Evolutionary conservation across 92 coral and sea anemone genomes (phyloP).

Genomic region (Epizoanthus stellaris): DNA sequence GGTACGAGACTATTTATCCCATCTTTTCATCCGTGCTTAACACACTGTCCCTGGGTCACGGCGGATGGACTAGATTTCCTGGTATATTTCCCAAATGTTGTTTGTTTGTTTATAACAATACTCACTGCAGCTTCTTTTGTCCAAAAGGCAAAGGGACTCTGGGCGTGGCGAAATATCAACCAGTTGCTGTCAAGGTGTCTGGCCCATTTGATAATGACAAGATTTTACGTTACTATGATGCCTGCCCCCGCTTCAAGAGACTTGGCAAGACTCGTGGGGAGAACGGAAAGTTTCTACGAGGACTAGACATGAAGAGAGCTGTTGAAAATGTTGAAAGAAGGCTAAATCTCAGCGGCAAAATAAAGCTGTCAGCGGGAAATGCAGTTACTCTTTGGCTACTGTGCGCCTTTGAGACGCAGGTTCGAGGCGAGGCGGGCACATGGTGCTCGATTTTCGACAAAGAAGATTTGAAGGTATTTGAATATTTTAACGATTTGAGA

Average conservation of each 20-base stretch:
- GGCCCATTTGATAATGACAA: slow-evolving; percentile 77
- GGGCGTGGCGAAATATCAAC: slow-evolving; percentile 70
- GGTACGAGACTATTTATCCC: too few relatives aligned
- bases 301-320: slow-evolving; percentile 67
- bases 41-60: too few relatives aligned
- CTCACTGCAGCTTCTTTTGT: background rate
- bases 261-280: slow-evolving; percentile 18
- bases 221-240: slow-evolving; percentile 69
- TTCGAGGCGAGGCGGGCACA: slow-evolving; percentile 64
- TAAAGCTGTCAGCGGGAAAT: slow-evolving; percentile 46
- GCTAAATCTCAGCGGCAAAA: slow-evolving; percentile 64
- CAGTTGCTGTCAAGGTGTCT: slow-evolving; percentile 75
- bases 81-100: too few relatives aligned
- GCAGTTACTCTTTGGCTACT: slow-evolving; percentile 65
- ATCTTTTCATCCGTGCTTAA: too few relatives aligned
- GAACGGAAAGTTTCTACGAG: slow-evolving; percentile 59
- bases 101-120: background rate
- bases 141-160: slow-evolving; percentile 58
- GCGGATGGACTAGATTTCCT: too few relatives aligned
- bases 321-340: slow-evolving; percentile 63
- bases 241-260: slow-evolving; percentile 65
- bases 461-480: slow-evolving; percentile 77
- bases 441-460: slow-evolving; percentile 84
- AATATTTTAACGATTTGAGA: slow-evolving; percentile 77
- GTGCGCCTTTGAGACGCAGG: slow-evolving; percentile 88